Percentiles rank a stretch among this genome's conserved stretches.
phyloP scores from a whole-genome alignment of 2,113 vertebrate species.

The Setophaga coronata region DNA sequence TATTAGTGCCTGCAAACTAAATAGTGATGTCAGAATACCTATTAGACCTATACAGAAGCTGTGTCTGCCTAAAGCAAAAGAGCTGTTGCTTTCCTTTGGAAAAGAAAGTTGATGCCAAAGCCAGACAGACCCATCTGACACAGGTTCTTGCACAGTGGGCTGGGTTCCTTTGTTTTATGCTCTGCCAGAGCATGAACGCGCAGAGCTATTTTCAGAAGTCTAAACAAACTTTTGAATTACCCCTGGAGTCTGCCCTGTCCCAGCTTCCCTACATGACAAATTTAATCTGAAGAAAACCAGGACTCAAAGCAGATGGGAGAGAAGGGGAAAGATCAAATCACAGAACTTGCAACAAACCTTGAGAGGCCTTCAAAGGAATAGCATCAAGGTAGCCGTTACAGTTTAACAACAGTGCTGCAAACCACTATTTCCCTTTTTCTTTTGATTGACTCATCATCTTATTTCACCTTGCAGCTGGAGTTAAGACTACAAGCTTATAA shows the following conservation, averaged over 20 bases:
- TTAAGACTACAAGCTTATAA: not conserved
- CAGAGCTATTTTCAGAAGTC: constrained; percentile 3
- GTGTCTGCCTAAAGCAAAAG: not conserved
- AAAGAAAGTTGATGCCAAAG: not conserved
- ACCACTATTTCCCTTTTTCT: not conserved
- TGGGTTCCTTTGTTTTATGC: not conserved
- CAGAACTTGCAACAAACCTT: not conserved
- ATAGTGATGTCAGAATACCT: not conserved
- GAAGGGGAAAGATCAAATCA: not conserved
- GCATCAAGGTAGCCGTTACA: not conserved
- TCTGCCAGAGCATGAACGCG: not conserved
- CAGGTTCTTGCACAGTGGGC: not conserved
- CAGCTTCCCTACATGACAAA: not conserved
- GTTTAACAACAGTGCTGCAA: not conserved
- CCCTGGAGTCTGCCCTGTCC: not conserved
- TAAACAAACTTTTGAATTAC: not conserved
- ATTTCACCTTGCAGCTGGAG: not conserved
- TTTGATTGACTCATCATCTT: not conserved
- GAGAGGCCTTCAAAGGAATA: not conserved
- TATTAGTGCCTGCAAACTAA: not conserved
- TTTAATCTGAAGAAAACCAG: not conserved
- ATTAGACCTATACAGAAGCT: not conserved
- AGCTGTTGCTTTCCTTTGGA: not conserved
- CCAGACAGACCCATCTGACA: not conserved
- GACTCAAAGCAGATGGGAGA: not conserved